phyloP scores from a whole-genome alignment of 2,888 invertebrate species.

The Latrodectus elegans region DNA sequence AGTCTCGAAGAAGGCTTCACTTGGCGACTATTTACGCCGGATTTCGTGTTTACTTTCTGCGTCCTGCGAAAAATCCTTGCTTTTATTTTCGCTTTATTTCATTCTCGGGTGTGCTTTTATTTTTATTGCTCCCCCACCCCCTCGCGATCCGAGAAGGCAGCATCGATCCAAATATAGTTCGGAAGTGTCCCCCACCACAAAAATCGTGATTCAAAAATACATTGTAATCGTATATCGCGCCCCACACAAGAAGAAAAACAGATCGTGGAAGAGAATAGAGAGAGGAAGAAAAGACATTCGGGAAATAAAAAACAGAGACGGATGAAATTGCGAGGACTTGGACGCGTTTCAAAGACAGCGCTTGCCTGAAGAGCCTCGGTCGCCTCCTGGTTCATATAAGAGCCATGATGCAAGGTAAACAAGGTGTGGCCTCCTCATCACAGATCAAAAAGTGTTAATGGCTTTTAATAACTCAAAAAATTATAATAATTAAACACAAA shows the following conservation, averaged over 20 bases:
- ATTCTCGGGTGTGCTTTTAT: conserved; percentile 27
- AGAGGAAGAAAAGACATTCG: conserved; percentile 37
- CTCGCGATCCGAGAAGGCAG: conserved; percentile 18
- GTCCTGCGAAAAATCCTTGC: conserved; percentile 51
- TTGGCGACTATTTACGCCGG: conserved; percentile 29
- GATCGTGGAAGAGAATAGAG: conserved; percentile 45
- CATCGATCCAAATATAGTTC: conserved; percentile 68
- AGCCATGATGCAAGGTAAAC: neutral
- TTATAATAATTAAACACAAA: too few relatives aligned
- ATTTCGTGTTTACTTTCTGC: conserved; percentile 53
- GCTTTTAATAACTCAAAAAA: too few relatives aligned
- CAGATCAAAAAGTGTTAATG: neutral
- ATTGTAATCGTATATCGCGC: conserved; percentile 66
- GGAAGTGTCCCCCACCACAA: conserved; percentile 27
- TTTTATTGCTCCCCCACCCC: conserved; percentile 14
- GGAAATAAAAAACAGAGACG: conserved; percentile 55
- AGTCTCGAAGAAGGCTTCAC: neutral
- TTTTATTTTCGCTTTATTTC: conserved; percentile 47
- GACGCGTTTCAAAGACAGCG: conserved; percentile 48
- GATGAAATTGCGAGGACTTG: conserved; percentile 60
- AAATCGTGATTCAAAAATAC: conserved; percentile 66
- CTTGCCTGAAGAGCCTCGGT: conserved; percentile 9
- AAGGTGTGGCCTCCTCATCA: neutral
- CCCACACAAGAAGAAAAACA: conserved; percentile 40
- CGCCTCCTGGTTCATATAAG: conserved; percentile 10